Evolutionary conservation across 2,113 vertebrate genomes (phyloP), one percentile per base, ranked within the genome.

Genomic region (Okapia johnstoni): DNA sequence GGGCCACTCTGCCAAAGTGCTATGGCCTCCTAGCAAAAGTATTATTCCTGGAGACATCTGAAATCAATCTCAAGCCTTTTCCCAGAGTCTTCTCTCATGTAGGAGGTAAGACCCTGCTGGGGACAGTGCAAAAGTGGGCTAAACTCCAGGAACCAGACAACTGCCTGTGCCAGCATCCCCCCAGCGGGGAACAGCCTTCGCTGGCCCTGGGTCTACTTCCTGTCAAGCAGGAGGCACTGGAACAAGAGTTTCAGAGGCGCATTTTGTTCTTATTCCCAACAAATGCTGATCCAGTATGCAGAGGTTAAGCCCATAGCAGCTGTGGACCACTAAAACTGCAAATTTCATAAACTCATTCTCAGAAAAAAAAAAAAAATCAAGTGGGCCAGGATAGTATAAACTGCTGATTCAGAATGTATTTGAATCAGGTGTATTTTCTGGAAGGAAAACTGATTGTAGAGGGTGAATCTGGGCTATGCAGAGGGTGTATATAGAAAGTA

Each of bases 111-210:
- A 55, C 60, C n/a, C 17, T 43, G 30, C 79, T 90, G 57, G 11
- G 48, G 50, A 40, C 2, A 3, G 15, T 8, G 70, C 4, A 3
- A 57, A 88, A 4, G 16, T 26, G 13, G 48, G 43, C 85, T 17
- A 30, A 48, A 46, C 77, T 88, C 26, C 2, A 58, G 73, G 46
- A 85, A 16, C 7, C 15, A 92, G 88, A 88, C n/a, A 63, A 2
- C 6, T 13, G 17, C 28, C 10, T 1, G 0, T 12, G 40, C 8
- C 57, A 15, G 0, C 2, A 9, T n/a, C n/a, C 15, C 30, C 61
- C 7, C 12, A 36, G 36, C 30, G 13, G 9, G 16, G 26, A 57
- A 30, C n/a, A 26, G 8, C 17, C 25, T 28, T 46, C 4, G 23
- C 33, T n/a, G 58, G 58, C 63, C 57, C 16, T 23, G 52, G 46